Percentiles rank a stretch among this genome's conserved stretches.
These are phyloP conservation scores for Axinella damicornis DNA, from an alignment of 37 sponge, comb jelly and placozoan genomes.

Conservation along the genomic window DNA sequence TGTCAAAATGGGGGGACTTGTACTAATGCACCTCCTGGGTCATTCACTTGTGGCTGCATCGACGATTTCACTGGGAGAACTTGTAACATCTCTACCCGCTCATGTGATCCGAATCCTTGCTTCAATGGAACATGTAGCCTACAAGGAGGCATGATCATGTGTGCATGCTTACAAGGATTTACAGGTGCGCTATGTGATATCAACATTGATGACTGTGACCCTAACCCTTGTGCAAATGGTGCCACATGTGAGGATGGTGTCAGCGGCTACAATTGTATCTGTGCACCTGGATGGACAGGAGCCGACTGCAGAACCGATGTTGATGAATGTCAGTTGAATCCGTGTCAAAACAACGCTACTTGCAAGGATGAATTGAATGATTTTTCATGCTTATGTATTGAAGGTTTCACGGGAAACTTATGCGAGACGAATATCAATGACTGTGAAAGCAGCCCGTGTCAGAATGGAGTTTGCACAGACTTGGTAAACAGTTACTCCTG, in stretches of 20 bases:
- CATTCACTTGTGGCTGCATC: conserved; percentile 31
- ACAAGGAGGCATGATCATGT: conserved; percentile 13
- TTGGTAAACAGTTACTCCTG: conserved; percentile 9
- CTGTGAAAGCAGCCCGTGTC: background rate
- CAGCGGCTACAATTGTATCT: conserved; percentile 17
- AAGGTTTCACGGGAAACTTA: conserved; percentile 38
- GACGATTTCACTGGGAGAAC: conserved; percentile 40
- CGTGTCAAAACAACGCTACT: conserved; percentile 34
- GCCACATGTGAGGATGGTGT: conserved; percentile 22
- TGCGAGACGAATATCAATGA: conserved; percentile 31
- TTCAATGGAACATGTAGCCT: conserved; percentile 50
- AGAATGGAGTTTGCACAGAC: conserved; percentile 18
- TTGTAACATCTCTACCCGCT: conserved; percentile 42
- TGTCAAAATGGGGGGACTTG: conserved; percentile 63
- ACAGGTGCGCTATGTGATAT: conserved; percentile 13
- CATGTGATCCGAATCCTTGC: conserved; percentile 57
- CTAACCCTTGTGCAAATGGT: conserved; percentile 35
- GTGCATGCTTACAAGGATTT: conserved; percentile 37
- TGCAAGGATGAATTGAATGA: conserved; percentile 27
- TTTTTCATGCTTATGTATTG: conserved; percentile 33
- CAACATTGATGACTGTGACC: conserved; percentile 25
- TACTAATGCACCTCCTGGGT: conserved; percentile 14
- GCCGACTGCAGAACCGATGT: conserved; percentile 31
- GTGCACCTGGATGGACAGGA: conserved; percentile 47
- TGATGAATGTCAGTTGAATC: conserved; percentile 49